Evolutionary conservation across 1,140 invertebrate genomes (phyloP).

Genomic region (Drosophila serrata): DNA sequence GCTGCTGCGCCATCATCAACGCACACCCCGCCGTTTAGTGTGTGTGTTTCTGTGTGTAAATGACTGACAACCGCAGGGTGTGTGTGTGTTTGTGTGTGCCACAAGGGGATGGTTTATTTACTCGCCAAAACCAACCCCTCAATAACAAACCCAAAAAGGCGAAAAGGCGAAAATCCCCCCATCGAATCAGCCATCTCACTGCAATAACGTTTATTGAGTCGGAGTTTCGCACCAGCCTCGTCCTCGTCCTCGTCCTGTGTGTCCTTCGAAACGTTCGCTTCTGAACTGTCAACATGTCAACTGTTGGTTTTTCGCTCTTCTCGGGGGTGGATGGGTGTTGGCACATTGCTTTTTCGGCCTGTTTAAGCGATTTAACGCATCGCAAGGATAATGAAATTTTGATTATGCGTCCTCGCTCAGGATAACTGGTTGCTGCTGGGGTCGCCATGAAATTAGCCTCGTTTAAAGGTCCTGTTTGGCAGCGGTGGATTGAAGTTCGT

Average conservation of each 20-base stretch:
- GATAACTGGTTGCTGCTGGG: slow-evolving; percentile 55
- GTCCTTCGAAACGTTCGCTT: slow-evolving; percentile 49
- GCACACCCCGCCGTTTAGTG: slow-evolving; percentile 66
- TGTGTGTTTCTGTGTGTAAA: slow-evolving; percentile 43
- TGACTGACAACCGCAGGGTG: slow-evolving; percentile 78
- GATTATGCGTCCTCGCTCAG: slow-evolving; percentile 64
- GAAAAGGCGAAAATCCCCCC: slow-evolving; percentile 10
- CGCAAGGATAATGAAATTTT: slow-evolving; percentile 83
- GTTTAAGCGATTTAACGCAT: slow-evolving; percentile 84
- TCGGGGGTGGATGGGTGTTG: slow-evolving; percentile 31
- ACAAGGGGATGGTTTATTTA: slow-evolving; percentile 76
- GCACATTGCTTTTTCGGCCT: slow-evolving; percentile 58
- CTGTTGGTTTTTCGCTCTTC: slow-evolving; percentile 32
- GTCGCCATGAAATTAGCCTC: slow-evolving; percentile 38
- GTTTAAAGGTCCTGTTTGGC: slow-evolving; percentile 32
- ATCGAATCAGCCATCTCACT: slow-evolving; percentile 16
- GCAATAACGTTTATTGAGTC: slow-evolving; percentile 80
- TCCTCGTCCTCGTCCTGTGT: slow-evolving; percentile 63
- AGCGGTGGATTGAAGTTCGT: slow-evolving; percentile 15
- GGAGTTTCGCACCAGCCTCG: slow-evolving; percentile 78
- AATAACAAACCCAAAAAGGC: slow-evolving; percentile 20
- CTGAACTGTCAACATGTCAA: slow-evolving; percentile 80
- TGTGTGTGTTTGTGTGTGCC: slow-evolving; percentile 16
- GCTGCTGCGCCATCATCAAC: slow-evolving; percentile 70
- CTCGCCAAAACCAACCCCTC: slow-evolving; percentile 72